Base-by-base conservation (phyloP, 2,797 vertebrate genomes). In the Chaenodraco wilsoni region DNA sequence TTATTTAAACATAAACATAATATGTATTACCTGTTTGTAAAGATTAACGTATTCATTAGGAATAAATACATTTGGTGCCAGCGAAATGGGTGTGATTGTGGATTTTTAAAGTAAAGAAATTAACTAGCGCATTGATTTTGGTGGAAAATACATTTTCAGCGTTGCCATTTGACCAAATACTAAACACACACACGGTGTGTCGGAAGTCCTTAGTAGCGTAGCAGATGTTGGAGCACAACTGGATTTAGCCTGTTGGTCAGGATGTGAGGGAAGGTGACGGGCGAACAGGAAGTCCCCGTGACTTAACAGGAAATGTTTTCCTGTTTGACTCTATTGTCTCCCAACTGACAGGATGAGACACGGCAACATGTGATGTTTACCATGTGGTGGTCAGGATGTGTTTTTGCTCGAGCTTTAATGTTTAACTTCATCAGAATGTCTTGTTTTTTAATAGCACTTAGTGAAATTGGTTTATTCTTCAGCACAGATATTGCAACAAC, bases 271-370 rank as follows among this genome's bases (percentile, higher is more conserved):
- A 76, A 44, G 62, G 43, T 66, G 55, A 72, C 7, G 31, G 44
- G 37, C 43, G 61, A 69, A 69, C 60, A 81, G 81, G 83, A 89
- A 87, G 79, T 51, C 74, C 27, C 65, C 76, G 31, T 62, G 65
- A 68, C 74, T 73, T 21, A 27, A 73, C 49, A 68, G 81, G 80
- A 87, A 82, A 73, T 82, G 72, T 59, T 65, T 41, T 52, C 31
- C 54, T 37, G 52, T 52, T 62, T 62, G 65, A 67, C 6, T 21
- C 65, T 40, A 74, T 85, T 88, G 81, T 89, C 1, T 73, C 50
- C 21, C 9, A 40, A 46, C 40, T 10, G 44, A 73, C 75, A 55
- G 80, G 70, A 79, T 63, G 75, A 45, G 51, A 21, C 1, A 10
- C 5, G 10, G 55, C 14, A 40, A n/a, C 50, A 66, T 67, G 45